These are phyloP conservation scores for Alectura lathami DNA, from an alignment of 2,113 vertebrate genomes.

Conservation along the genomic window DNA sequence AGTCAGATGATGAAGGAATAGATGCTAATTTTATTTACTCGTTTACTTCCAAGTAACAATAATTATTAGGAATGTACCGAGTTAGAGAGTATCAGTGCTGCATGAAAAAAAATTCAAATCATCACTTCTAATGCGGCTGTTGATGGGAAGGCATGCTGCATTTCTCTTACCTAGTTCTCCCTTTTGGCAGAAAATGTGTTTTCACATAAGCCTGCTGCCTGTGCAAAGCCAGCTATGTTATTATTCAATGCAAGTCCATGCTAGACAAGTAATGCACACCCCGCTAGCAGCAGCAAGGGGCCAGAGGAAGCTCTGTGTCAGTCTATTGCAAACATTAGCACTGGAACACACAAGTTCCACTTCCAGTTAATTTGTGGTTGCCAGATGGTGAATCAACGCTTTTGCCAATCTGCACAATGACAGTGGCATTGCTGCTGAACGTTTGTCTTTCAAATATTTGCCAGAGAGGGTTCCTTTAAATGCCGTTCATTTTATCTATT, in stretches of 20 bases:
- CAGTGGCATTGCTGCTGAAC: neutral
- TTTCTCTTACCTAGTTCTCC: neutral
- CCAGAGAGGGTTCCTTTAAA: neutral
- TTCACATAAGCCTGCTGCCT: neutral
- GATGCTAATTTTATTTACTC: neutral
- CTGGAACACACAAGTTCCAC: slow-evolving; percentile 16
- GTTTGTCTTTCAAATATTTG: neutral
- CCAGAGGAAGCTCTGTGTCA: neutral
- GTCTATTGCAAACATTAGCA: slow-evolving; percentile 7
- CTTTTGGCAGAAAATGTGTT: neutral
- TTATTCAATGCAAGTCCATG: neutral
- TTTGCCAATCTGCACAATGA: neutral
- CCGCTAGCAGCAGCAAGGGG: slow-evolving; percentile 1
- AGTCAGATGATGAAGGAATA: neutral
- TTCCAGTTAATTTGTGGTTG: neutral
- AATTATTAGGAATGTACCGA: neutral
- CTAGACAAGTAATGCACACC: neutral
- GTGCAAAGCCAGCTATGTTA: neutral
- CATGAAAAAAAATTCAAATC: neutral
- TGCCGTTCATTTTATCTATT: neutral
- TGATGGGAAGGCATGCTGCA: neutral
- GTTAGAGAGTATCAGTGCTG: neutral
- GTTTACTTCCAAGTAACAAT: neutral
- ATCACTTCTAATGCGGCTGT: neutral
- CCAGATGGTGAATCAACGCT: neutral